Percentiles rank a stretch among this genome's conserved stretches.
Conservation (phyloP, 2,113 vertebrate species). For the Thamnophis sirtalis region DNA sequence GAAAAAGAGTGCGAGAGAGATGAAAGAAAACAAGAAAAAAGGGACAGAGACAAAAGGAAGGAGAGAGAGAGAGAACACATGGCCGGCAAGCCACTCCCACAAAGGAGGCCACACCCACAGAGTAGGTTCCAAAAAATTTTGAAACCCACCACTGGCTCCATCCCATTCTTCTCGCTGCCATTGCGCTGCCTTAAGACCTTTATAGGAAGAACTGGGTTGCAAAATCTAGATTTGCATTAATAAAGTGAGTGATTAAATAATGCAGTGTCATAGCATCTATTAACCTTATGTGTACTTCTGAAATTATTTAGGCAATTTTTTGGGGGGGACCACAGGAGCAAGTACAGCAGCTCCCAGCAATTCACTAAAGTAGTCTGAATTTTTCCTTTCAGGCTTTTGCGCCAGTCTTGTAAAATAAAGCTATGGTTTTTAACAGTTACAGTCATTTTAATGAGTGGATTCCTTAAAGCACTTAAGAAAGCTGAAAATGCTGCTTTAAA, state of each 20-base stretch:
- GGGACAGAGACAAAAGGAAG: no score
- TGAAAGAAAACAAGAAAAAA: no score
- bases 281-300: neutral
- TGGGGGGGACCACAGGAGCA: neutral
- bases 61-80: no score
- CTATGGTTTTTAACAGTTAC: neutral
- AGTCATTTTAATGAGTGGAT: neutral
- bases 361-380: neutral
- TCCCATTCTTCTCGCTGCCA: neutral
- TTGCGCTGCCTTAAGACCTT: neutral
- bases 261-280: neutral
- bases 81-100: no score
- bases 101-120: no score
- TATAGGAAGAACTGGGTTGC: neutral
- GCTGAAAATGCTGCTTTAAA: neutral
- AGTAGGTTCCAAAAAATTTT: no score
- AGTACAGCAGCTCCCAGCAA: neutral
- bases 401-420: neutral
- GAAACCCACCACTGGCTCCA: no score
- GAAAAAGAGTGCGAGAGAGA: no score
- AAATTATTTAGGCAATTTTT: neutral
- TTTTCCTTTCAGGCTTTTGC: neutral
- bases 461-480: neutral
- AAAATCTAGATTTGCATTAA: neutral
- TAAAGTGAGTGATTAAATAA: neutral